Base-by-base conservation (phyloP, 2,888 invertebrate species). In the Apotomis betuletana region DNA sequence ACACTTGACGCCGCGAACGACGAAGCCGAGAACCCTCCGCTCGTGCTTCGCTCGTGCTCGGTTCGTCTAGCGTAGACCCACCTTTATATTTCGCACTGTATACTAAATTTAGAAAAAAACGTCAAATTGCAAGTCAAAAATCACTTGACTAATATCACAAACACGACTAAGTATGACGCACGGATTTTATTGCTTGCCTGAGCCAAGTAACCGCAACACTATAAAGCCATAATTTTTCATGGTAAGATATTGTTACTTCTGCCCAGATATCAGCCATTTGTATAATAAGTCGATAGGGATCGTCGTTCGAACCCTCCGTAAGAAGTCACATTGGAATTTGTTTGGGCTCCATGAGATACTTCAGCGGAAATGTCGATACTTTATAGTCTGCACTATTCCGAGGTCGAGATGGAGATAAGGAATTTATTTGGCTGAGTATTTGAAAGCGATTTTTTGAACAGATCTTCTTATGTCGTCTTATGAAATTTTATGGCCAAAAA, bases 211-310 rank as follows among this genome's bases (percentile, higher is more conserved):
- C 65, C 69, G 65, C 74, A 65, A 51, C 70, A 59, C 68, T 63
- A 67, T 58, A 27, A 44, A 67, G 67, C 68, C 69, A 74, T 75
- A 74, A 75, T 74, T 75, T 74, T 76, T 62, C 64, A 69, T 72
- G 69, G 75, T 74, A 74, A 75, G 74, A 73, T 75, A 75, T 74
- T 75, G 75, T 75, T 69, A 73, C 70, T 73, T 69, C 65, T 83
- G 83, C 82, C 85, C 87, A 87, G 87, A 89, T 90, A 88, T 86
- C 83, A 82, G 82, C 87, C 81, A 85, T 90, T 91, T 89, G 90
- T 90, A 90, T 91, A 90, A 91, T 91, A 90, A 88, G 87, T 83
- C 90, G 87, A 91, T 90, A 85, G 87, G 81, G 81, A 86, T 88
- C 86, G 87, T 82, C 87, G 83, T 86, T 87, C 78, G 80, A 81